Evolutionary conservation across 2,888 invertebrate species (phyloP).

Genomic region (Coleophora flavipennella): DNA sequence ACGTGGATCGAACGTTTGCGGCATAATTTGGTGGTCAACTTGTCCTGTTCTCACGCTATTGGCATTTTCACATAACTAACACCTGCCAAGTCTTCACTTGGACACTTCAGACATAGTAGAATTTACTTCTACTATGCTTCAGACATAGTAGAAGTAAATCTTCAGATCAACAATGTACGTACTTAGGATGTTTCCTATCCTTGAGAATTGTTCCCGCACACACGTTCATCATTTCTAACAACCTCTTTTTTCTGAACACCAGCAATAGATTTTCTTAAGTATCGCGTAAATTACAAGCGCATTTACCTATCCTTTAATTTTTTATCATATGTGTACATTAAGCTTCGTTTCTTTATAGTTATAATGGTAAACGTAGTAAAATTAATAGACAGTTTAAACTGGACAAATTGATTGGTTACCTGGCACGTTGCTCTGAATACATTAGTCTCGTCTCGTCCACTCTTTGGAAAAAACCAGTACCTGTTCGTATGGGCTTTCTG

Average conservation of each 20-base stretch:
- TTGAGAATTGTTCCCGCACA: too few species aligned
- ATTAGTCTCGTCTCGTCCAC: conserved; percentile 29
- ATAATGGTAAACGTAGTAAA: conserved; percentile 21
- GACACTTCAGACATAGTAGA: conserved; percentile 13
- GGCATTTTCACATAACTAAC: conserved; percentile 25
- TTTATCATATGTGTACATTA: too few species aligned
- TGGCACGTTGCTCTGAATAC: conserved; percentile 43
- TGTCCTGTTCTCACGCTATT: conserved; percentile 60
- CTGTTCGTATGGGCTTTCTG: neutral
- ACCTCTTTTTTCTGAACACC: too few species aligned
- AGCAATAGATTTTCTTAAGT: too few species aligned
- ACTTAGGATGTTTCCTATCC: too few species aligned
- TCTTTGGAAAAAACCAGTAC: conserved; percentile 29
- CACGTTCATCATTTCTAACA: too few species aligned
- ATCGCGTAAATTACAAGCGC: too few species aligned
- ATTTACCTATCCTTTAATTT: too few species aligned
- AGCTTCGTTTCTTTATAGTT: too few species aligned
- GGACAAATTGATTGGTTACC: conserved; percentile 53
- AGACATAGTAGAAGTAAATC: too few species aligned
- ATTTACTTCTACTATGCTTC: too few species aligned
- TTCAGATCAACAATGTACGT: too few species aligned
- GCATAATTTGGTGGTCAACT: conserved; percentile 59
- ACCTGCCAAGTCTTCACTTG: neutral
- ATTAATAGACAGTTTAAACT: conserved; percentile 48
- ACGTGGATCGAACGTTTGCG: conserved; percentile 56